These are phyloP conservation scores for Julus scanicus DNA, from an alignment of 2,888 invertebrate genomes.

Conservation along the genomic window DNA sequence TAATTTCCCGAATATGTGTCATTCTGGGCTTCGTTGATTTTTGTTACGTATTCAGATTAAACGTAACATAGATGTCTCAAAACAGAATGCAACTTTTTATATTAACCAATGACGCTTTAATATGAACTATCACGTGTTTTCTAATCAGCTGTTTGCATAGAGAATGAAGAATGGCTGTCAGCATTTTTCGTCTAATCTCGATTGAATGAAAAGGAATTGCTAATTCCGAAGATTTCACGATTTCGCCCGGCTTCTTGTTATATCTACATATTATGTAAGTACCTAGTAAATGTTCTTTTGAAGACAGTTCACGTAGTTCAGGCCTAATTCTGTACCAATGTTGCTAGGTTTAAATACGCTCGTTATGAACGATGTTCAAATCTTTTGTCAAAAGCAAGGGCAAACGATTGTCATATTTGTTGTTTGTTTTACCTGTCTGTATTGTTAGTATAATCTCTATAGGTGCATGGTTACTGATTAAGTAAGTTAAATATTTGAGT, in stretches of 20 bases:
- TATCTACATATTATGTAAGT: not conserved
- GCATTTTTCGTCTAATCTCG: not conserved
- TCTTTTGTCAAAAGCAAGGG: not conserved
- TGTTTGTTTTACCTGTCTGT: not conserved
- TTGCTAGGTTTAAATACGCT: too few species aligned
- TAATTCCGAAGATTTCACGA: not conserved
- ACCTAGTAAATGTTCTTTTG: not conserved
- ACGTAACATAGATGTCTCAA: not conserved
- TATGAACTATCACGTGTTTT: not conserved
- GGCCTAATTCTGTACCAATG: too few species aligned
- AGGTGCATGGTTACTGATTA: not conserved
- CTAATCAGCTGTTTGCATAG: not conserved
- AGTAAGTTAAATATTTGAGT: too few species aligned
- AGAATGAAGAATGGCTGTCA: conserved; percentile 11
- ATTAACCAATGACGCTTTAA: not conserved
- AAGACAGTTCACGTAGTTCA: too few species aligned
- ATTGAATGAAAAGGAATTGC: not conserved
- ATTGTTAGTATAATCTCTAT: not conserved
- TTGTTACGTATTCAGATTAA: not conserved
- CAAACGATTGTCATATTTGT: not conserved
- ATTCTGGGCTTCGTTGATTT: not conserved
- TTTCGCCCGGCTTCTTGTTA: not conserved
- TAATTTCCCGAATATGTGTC: not conserved
- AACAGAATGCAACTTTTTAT: not conserved
- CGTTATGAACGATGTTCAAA: not conserved